Conservation (phyloP, 2,113 vertebrate species). For the Pygoscelis adeliae region DNA sequence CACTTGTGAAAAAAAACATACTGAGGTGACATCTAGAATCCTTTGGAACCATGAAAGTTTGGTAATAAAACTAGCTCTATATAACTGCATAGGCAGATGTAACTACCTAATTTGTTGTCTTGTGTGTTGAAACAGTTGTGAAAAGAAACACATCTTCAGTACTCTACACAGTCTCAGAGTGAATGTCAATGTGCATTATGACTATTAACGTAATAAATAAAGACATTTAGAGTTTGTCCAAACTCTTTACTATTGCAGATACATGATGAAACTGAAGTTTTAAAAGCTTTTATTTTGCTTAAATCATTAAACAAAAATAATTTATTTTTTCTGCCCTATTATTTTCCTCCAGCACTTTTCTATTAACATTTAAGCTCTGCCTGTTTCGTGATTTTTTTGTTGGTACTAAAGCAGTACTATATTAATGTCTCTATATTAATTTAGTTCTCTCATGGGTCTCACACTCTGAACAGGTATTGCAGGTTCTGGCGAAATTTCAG, state of each 20-base stretch:
- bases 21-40: not conserved
- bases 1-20: too few relatives aligned
- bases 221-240: not conserved
- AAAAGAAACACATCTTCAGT: not conserved
- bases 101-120: not conserved
- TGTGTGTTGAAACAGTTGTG: not conserved
- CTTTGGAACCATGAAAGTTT: not conserved
- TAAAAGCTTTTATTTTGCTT: not conserved
- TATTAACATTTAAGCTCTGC: not conserved
- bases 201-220: not conserved
- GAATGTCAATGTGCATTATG: not conserved
- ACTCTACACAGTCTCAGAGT: not conserved
- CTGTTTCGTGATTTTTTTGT: not conserved
- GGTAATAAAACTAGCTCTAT: not conserved
- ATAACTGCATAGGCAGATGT: not conserved
- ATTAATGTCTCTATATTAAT: not conserved
- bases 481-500: not conserved
- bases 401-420: not conserved
- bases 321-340: not conserved
- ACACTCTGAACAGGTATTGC: not conserved
- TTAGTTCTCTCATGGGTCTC: not conserved
- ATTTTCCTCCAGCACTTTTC: not conserved
- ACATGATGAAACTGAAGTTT: not conserved
- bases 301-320: not conserved
- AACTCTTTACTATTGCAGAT: not conserved